Percentiles rank a stretch among this genome's conserved stretches.
phyloP scores from a whole-genome alignment of 2,888 invertebrate species.

The Tetanocera ferruginea region DNA sequence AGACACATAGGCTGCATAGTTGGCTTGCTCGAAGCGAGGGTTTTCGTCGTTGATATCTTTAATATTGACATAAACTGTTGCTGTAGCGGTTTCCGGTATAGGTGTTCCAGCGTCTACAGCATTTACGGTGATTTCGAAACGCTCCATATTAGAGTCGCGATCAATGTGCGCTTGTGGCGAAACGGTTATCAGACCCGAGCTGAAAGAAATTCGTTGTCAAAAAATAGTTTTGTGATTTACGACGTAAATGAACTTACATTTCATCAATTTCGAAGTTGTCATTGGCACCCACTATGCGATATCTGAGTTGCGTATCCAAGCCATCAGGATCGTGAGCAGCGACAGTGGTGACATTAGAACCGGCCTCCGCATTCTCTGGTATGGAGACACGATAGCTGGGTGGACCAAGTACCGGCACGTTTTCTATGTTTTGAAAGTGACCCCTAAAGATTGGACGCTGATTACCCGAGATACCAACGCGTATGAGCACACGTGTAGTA shows the following conservation, averaged over 20 bases:
- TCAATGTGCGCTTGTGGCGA: slow-evolving; percentile 82
- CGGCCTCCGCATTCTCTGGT: slow-evolving; percentile 78
- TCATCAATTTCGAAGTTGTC: slow-evolving; percentile 84
- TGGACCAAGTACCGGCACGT: slow-evolving; percentile 75
- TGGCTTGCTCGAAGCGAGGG: slow-evolving; percentile 78
- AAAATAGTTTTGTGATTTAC: neutral
- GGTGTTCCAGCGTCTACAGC: slow-evolving; percentile 83
- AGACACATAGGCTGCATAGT: slow-evolving; percentile 79
- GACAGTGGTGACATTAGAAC: slow-evolving; percentile 79
- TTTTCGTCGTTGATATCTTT: slow-evolving; percentile 86
- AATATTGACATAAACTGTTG: slow-evolving; percentile 80
- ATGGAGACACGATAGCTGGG: slow-evolving; percentile 80
- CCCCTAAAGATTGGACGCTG: slow-evolving; percentile 85
- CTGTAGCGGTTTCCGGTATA: slow-evolving; percentile 82
- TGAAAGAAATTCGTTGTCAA: slow-evolving; percentile 57
- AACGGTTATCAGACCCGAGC: slow-evolving; percentile 79
- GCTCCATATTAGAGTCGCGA: slow-evolving; percentile 77
- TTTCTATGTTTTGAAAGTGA: slow-evolving; percentile 75
- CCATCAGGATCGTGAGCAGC: slow-evolving; percentile 86
- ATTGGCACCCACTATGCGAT: slow-evolving; percentile 81
- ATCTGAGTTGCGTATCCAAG: slow-evolving; percentile 77
- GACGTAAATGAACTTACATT: slow-evolving; percentile 70
- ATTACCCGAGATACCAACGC: slow-evolving; percentile 85
- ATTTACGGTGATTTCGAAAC: slow-evolving; percentile 79
- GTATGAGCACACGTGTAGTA: slow-evolving; percentile 77